Evolutionary conservation across 2,888 invertebrate genomes (phyloP).

Genomic region (Oligia fasciuncula): DNA sequence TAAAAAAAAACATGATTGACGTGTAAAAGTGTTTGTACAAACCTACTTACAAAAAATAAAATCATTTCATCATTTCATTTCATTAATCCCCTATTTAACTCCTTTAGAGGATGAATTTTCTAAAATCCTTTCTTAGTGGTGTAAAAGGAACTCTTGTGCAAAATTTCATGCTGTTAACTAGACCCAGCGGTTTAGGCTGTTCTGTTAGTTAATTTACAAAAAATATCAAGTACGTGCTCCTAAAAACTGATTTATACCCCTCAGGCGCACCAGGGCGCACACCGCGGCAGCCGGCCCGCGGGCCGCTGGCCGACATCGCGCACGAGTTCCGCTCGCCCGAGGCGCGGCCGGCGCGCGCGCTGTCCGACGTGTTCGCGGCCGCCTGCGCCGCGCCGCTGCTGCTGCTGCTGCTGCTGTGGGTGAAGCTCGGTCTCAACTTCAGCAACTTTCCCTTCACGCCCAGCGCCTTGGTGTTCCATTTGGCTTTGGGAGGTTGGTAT

Average conservation of each 20-base stretch:
- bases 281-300: slow-evolving; percentile 69
- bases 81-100: too few species aligned
- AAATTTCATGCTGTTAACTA: too few species aligned
- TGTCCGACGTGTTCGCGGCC: slow-evolving; percentile 97
- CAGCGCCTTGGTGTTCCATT: slow-evolving; percentile 96
- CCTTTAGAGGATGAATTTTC: background rate
- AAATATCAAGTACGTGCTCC: background rate
- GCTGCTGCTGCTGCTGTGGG: slow-evolving; percentile 96
- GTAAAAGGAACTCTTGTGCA: too few species aligned
- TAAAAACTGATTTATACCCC: too few species aligned
- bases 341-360: slow-evolving; percentile 95
- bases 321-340: slow-evolving; percentile 98
- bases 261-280: slow-evolving; percentile 35
- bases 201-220: background rate
- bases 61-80: too few species aligned
- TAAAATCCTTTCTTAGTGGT: too few species aligned
- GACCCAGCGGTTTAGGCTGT: background rate
- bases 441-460: slow-evolving; percentile 94
- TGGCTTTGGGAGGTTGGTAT: slow-evolving; percentile 94
- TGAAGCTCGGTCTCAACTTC: slow-evolving; percentile 95
- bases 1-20: too few species aligned
- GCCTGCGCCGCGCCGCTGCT: slow-evolving; percentile 95
- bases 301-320: slow-evolving; percentile 90
- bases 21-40: too few species aligned
- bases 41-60: too few species aligned